These are phyloP conservation scores for Malurus alboscapulatus DNA, from an alignment of 2,113 vertebrate genomes.

Conservation along the genomic window DNA sequence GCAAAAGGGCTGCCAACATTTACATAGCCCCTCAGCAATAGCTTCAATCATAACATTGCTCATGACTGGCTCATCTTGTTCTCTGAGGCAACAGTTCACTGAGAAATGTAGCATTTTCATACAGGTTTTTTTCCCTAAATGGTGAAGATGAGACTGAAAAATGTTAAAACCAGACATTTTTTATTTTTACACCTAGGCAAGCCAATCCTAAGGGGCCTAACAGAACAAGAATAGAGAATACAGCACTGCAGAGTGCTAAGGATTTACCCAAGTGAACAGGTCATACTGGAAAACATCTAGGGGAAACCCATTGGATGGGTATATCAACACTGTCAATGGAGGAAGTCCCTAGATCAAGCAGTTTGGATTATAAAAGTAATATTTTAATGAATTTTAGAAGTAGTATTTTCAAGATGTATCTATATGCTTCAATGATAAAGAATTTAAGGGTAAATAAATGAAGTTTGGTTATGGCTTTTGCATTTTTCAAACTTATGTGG, in stretches of 20 bases:
- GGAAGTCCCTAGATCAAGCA: background rate
- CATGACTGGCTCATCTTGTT: background rate
- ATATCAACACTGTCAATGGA: background rate
- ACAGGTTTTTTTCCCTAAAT: background rate
- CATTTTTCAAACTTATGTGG: rapidly evolving
- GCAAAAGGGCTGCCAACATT: background rate
- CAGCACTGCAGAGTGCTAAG: background rate
- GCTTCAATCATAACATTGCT: background rate
- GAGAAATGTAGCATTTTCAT: background rate
- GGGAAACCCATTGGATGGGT: background rate
- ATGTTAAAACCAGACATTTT: background rate
- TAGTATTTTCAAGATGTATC: background rate
- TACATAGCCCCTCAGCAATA: background rate
- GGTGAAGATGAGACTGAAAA: background rate
- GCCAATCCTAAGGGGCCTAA: background rate
- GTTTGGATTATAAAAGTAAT: background rate
- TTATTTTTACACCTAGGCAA: background rate
- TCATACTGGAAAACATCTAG: background rate
- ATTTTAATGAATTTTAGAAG: background rate
- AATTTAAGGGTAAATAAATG: background rate
- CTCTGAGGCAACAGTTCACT: background rate
- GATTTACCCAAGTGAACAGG: background rate
- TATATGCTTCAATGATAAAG: background rate
- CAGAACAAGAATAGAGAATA: background rate
- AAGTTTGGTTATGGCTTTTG: background rate